These are phyloP conservation scores for Drosophila jambulina DNA, from an alignment of 1,140 invertebrate species.

Conservation along the genomic window DNA sequence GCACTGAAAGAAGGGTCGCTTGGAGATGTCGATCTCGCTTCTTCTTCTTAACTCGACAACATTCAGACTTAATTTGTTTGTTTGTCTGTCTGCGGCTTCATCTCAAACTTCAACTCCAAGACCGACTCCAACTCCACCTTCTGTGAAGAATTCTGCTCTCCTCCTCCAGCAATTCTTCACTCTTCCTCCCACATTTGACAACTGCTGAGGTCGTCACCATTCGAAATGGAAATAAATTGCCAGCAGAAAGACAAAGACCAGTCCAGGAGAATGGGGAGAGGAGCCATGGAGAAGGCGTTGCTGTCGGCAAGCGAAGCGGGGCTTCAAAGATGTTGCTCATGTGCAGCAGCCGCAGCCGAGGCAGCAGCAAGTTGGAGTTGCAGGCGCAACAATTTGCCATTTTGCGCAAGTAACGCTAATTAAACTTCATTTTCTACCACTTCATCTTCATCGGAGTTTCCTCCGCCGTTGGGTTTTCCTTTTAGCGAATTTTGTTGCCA, in stretches of 20 bases:
- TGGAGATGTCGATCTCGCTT: conserved; percentile 5
- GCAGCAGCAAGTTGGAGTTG: conserved; percentile 30
- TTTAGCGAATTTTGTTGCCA: conserved; percentile 44
- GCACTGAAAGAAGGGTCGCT: not conserved
- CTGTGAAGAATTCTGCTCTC: not conserved
- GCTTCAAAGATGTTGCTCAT: conserved; percentile 39
- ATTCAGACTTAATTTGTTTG: conserved; percentile 45
- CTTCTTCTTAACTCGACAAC: conserved; percentile 15
- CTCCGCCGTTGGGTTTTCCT: conserved; percentile 47
- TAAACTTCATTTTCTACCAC: conserved; percentile 80
- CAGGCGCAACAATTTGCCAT: conserved; percentile 82
- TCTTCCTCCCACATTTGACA: conserved; percentile 37
- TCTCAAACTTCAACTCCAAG: not conserved
- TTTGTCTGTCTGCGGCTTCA: conserved; percentile 19
- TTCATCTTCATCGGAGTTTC: conserved; percentile 64
- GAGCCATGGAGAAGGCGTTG: conserved; percentile 37
- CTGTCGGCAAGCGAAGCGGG: conserved; percentile 16
- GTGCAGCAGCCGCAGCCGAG: conserved; percentile 14
- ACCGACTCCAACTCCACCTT: not conserved
- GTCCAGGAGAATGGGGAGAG: conserved; percentile 2
- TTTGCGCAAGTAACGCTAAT: conserved; percentile 83
- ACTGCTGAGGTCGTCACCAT: conserved; percentile 43
- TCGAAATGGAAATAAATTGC: conserved; percentile 52
- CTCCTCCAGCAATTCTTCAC: conserved; percentile 9
- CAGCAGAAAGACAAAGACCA: conserved; percentile 24